Evolutionary conservation across 2,888 invertebrate species (phyloP).

Genomic region (Tenthredo livida): DNA sequence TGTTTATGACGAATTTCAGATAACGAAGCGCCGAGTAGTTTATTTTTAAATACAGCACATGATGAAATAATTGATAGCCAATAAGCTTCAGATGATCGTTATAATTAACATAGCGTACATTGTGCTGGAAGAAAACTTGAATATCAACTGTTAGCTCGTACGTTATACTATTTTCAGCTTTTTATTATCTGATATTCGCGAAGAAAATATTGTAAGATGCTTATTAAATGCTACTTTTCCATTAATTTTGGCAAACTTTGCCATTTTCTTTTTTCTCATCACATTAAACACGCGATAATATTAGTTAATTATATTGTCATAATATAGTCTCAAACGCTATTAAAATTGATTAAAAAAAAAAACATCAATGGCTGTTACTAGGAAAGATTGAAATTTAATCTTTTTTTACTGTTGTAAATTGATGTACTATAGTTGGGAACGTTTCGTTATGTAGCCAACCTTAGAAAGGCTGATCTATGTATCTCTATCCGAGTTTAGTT

Average conservation of each 20-base stretch:
- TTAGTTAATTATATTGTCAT: background rate
- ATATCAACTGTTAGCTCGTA: background rate
- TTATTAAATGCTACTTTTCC: background rate
- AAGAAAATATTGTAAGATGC: background rate
- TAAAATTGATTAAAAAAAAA: background rate
- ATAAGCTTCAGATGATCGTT: background rate
- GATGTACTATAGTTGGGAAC: background rate
- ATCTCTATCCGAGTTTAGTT: background rate
- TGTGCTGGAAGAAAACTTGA: background rate
- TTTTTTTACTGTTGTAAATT: background rate
- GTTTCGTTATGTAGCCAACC: background rate
- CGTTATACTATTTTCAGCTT: background rate
- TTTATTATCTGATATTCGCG: conserved; percentile 37
- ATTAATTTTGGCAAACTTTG: background rate
- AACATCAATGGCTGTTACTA: conserved; percentile 34
- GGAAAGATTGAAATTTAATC: background rate
- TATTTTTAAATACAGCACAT: conserved; percentile 1
- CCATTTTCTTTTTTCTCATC: background rate
- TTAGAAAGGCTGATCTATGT: background rate
- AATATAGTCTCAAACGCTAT: background rate
- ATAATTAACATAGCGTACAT: background rate
- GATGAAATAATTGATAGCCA: background rate
- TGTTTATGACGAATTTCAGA: conserved; percentile 26
- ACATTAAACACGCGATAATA: background rate
- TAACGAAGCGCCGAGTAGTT: background rate